A percentile compares a stretch with the other conserved stretches of the same genome.
phyloP scores from a whole-genome alignment of 2,888 invertebrate species.

The Rhogogaster chlorosoma region DNA sequence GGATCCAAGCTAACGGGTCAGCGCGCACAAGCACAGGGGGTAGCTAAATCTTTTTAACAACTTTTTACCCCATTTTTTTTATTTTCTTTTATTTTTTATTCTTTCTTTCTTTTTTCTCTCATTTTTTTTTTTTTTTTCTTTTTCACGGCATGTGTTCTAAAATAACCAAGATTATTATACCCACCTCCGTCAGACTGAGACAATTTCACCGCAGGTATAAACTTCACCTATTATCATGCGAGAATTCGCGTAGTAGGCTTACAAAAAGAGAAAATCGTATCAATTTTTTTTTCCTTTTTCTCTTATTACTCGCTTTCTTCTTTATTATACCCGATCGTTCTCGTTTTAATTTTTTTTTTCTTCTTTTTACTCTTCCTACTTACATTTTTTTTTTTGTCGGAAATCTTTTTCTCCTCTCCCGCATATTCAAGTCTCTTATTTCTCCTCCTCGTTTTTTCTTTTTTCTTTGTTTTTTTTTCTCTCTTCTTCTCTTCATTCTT shows the following conservation, averaged over 20 bases:
- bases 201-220: conserved; percentile 5
- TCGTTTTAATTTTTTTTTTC: background rate
- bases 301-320: background rate
- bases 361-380: background rate
- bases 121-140: background rate
- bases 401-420: background rate
- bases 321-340: background rate
- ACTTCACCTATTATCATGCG: background rate
- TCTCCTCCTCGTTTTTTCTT: background rate
- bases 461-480: background rate
- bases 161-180: conserved; percentile 8
- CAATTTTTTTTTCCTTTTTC: background rate
- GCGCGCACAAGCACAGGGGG: background rate
- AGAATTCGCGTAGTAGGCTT: background rate
- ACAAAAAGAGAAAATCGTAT: background rate
- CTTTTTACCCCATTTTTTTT: background rate
- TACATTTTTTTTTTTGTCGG: background rate
- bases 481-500: background rate
- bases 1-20: conserved; percentile 27
- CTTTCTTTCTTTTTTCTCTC: no score
- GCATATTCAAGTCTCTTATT: background rate
- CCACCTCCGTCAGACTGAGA: background rate
- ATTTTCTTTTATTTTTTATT: background rate
- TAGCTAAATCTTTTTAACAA: conserved; percentile 33
- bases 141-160: background rate